These are phyloP conservation scores for Polyodon spathula DNA, from an alignment of 2,113 vertebrate genomes.

Conservation along the genomic window DNA sequence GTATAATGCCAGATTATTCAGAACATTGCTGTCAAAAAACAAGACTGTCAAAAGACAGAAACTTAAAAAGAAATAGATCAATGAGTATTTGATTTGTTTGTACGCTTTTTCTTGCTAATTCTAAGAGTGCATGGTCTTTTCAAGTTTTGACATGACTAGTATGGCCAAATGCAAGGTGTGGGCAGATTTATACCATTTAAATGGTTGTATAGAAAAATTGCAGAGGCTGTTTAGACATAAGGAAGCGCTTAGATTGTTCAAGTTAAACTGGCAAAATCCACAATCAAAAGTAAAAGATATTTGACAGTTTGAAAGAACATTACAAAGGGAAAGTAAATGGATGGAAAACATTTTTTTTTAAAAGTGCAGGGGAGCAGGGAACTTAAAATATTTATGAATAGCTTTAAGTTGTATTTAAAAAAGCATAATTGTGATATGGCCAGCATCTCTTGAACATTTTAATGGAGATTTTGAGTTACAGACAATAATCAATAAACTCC, in stretches of 20 bases:
- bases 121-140: too few species aligned
- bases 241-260: too few species aligned
- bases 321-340: background rate
- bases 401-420: conserved; percentile 22
- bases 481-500: background rate
- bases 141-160: too few species aligned
- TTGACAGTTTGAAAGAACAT: too few species aligned
- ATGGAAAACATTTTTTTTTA: conserved; percentile 4
- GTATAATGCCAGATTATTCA: background rate
- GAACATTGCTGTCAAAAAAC: background rate
- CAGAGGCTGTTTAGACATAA: too few species aligned
- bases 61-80: background rate
- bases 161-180: too few species aligned
- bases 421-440: conserved; percentile 3
- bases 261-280: too few species aligned
- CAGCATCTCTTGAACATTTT: conserved; percentile 5
- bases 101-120: background rate
- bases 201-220: too few species aligned
- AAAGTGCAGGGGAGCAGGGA: conserved; percentile 16
- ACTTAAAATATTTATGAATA: conserved; percentile 27
- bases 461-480: background rate
- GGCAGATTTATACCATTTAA: too few species aligned
- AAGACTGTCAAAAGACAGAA: background rate
- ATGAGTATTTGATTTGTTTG: background rate
- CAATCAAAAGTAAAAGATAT: too few species aligned